Base-by-base conservation (phyloP, 2,888 invertebrate genomes). In the Cryptophagus acutangulus region DNA sequence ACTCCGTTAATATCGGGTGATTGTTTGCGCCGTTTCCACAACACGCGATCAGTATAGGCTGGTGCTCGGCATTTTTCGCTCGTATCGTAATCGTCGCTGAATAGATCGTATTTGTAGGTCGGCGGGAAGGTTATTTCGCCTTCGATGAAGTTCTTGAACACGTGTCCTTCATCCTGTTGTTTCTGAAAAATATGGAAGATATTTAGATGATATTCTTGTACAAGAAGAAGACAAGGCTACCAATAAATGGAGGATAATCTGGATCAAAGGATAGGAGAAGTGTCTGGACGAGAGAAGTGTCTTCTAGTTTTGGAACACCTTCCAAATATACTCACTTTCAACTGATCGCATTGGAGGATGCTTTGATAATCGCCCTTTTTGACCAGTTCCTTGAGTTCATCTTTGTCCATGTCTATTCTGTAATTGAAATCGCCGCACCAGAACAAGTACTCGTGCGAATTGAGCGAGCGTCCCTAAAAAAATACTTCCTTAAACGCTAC, bases 361-460 rank as follows among this genome's bases (percentile, higher is more conserved):
- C 82, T 73, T 40, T 79, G 77, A 59, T 86, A 77, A 62, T 90
- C 83, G 45, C 86, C 80, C 48, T 81, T 77, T 40, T 80, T 78
- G 1, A 95, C 79, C 46, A 89, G 73, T 43, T 87, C 83, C 61
- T 92, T 91, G 46, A 95, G 85, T 64, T 93, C 91, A 3, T 95
- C 95, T 63, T 91, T 92, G 51, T 90, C 87, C 78, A 97, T 81
- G 66, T 97, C 95, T 41, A 99, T 84, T 41, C 99, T 81, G 65
- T 99, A 99, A 69, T 99, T 99, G 68, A 99, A 99, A 72, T 99
- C 99, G 1, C 99, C 99, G 67, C 96, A 93, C 97, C 97, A 99
- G 70, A 99, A 96, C 1, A 99, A 84, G 67, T 94, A 96, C 71
- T 99, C 99, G 65, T 99, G 97, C 1, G 93, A 89, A 66, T 90